Percentiles rank a stretch among this genome's conserved stretches.
Conservation (phyloP, 1,140 invertebrate genomes). For the Drosophila pachea region DNA sequence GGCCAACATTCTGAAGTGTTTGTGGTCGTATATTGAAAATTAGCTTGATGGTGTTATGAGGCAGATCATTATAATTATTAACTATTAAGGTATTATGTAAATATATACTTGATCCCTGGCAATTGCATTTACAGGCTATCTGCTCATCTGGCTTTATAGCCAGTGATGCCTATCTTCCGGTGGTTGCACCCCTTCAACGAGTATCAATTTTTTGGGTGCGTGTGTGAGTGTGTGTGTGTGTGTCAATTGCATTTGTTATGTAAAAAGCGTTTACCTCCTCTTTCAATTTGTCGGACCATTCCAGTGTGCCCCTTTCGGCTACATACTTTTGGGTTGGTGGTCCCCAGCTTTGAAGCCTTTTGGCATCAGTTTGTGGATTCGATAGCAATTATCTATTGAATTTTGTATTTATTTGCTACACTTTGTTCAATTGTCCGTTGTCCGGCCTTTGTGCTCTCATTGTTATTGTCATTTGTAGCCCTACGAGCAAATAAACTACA, state of each 20-base stretch:
- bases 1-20: too few relatives aligned
- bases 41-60: too few relatives aligned
- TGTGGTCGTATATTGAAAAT: too few relatives aligned
- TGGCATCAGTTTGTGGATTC: constrained; percentile 74
- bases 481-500: constrained; percentile 46
- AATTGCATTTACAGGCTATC: not conserved
- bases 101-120: too few relatives aligned
- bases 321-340: too few relatives aligned
- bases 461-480: constrained; percentile 57
- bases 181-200: too few relatives aligned
- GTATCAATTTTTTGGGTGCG: not conserved
- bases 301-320: not conserved
- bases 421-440: constrained; percentile 69
- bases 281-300: constrained; percentile 26
- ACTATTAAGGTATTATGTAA: too few relatives aligned
- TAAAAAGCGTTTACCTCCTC: constrained; percentile 60
- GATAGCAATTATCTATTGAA: constrained; percentile 76
- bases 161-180: not conserved
- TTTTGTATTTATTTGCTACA: constrained; percentile 78
- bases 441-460: constrained; percentile 35
- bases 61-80: too few relatives aligned
- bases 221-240: constrained; percentile 10
- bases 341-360: constrained; percentile 75
- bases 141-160: not conserved
- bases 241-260: constrained; percentile 54